These are phyloP conservation scores for Potorous gilbertii DNA, from an alignment of 2,797 vertebrate genomes.

Conservation along the genomic window DNA sequence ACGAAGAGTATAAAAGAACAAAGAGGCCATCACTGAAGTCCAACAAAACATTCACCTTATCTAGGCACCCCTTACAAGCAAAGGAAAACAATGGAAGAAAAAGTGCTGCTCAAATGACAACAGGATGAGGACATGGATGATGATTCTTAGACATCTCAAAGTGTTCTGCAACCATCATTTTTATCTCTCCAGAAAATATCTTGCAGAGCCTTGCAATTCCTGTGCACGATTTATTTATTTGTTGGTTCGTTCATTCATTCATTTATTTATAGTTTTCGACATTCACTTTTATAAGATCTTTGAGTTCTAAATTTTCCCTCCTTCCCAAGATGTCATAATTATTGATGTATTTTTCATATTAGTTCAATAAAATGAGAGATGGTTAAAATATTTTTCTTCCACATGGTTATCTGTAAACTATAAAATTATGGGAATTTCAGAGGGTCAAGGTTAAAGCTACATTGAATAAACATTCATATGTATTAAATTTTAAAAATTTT, in stretches of 20 bases:
- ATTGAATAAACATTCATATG: neutral
- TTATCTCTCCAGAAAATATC: slow-evolving; percentile 35
- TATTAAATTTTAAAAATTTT: slow-evolving; percentile 36
- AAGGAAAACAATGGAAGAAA: neutral
- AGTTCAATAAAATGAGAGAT: slow-evolving; percentile 19
- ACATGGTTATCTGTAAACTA: neutral
- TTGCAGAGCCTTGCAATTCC: slow-evolving; percentile 37
- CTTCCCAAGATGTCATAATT: neutral
- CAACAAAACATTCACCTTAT: neutral
- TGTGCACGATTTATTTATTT: too few relatives aligned
- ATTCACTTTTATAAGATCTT: too few relatives aligned
- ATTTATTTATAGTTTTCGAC: too few relatives aligned
- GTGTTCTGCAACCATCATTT: neutral
- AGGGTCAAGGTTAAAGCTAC: neutral
- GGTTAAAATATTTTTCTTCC: neutral
- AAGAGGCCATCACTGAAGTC: slow-evolving; percentile 89
- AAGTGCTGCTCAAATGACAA: neutral
- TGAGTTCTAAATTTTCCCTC: too few relatives aligned
- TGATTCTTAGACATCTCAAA: slow-evolving; percentile 72
- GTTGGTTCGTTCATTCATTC: too few relatives aligned
- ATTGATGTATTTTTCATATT: neutral
- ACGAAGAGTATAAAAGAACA: slow-evolving; percentile 91
- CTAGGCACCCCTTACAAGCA: too few relatives aligned
- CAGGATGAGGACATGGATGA: slow-evolving; percentile 93
- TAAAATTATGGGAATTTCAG: neutral